Evolutionary conservation across 2,113 vertebrate genomes (phyloP).

Genomic region (Diadophis punctatus): DNA sequence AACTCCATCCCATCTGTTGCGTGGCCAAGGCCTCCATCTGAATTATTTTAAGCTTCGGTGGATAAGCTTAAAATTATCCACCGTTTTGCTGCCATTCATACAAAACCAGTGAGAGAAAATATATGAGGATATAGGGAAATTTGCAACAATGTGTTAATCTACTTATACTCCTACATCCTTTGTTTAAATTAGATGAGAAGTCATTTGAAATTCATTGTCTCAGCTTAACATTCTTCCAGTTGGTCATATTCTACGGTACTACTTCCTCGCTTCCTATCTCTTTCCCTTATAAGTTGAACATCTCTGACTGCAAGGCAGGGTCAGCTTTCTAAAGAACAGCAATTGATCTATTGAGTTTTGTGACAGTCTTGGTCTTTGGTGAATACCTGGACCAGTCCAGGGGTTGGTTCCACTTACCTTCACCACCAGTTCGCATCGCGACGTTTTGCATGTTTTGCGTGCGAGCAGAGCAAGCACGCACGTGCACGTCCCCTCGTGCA

Average conservation of each 20-base stretch:
- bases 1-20: not conserved
- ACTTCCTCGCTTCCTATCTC: not conserved
- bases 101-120: not conserved
- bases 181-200: not conserved
- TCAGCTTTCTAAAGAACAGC: not conserved
- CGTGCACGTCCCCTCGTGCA: no score
- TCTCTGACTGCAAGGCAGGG: not conserved
- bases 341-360: not conserved
- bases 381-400: no score
- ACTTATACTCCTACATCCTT: not conserved
- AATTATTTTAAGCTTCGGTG: not conserved
- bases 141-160: not conserved
- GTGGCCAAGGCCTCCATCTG: not conserved
- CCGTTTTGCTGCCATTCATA: no score
- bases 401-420: no score
- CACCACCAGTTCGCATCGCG: no score
- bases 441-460: no score
- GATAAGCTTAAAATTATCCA: no score
- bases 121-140: not conserved
- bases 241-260: not conserved
- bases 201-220: not conserved
- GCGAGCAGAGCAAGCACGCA: no score
- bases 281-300: not conserved
- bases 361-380: not conserved
- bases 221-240: not conserved